Conservation (phyloP, 2,888 invertebrate species). For the Pandemis heparana region DNA sequence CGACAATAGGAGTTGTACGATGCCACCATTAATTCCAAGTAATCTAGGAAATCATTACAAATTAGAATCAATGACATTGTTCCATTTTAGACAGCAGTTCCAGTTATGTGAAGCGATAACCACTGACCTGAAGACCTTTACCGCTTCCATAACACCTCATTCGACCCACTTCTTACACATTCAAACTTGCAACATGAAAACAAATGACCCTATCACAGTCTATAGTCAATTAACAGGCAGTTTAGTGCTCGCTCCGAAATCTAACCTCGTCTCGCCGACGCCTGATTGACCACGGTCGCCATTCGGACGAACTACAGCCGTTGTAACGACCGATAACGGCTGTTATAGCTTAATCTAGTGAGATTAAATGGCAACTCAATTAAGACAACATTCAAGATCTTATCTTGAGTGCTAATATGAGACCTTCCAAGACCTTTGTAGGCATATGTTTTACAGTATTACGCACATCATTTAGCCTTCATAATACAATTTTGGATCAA, state of each 20-base stretch:
- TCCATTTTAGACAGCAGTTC: not conserved
- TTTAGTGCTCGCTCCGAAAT: conserved; percentile 3
- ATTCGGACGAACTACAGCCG: conserved; percentile 18
- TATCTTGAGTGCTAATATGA: not conserved
- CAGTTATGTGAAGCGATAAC: not conserved
- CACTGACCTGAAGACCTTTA: conserved; percentile 2
- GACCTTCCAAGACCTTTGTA: not conserved
- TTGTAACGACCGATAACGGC: conserved; percentile 15
- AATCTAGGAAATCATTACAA: not conserved
- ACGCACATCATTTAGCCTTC: no score
- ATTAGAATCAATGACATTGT: not conserved
- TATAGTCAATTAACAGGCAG: conserved; percentile 4
- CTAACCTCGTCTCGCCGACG: conserved; percentile 12
- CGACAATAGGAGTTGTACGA: not conserved
- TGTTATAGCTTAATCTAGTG: conserved; percentile 11
- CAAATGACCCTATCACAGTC: conserved; percentile 1
- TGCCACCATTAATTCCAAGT: not conserved
- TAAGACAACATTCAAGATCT: conserved; percentile 9
- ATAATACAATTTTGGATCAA: no score
- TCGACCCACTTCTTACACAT: not conserved
- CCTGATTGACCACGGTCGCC: conserved; percentile 19
- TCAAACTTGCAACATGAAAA: conserved; percentile 5
- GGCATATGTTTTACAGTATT: no score
- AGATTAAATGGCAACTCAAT: conserved; percentile 16
- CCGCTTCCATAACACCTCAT: conserved; percentile 5